Evolutionary conservation across 2,797 vertebrate genomes (phyloP).

Genomic region (Sorex maritimensis): DNA sequence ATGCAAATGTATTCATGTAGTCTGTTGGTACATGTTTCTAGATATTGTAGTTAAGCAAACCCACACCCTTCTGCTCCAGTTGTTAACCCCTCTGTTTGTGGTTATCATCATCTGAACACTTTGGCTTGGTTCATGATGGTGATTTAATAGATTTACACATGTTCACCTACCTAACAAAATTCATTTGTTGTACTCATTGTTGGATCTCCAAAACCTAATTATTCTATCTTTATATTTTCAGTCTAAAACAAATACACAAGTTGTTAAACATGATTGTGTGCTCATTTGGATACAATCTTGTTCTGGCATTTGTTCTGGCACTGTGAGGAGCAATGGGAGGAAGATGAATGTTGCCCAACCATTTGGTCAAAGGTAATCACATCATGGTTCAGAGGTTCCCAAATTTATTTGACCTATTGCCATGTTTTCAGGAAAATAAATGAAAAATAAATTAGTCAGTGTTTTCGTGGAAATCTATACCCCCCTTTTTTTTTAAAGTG

Average conservation of each 20-base stretch:
- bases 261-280: not conserved
- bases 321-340: not conserved
- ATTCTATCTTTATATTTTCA: constrained; percentile 47
- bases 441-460: too few species aligned
- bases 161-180: not conserved
- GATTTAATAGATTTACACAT: not conserved
- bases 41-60: not conserved
- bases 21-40: not conserved
- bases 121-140: not conserved
- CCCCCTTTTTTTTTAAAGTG: too few species aligned
- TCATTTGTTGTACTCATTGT: not conserved
- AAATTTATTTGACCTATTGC: too few species aligned
- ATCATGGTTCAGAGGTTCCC: too few species aligned
- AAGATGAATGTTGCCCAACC: not conserved
- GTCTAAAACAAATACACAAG: not conserved
- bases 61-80: not conserved
- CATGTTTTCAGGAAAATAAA: too few species aligned
- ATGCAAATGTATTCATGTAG: not conserved
- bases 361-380: too few species aligned
- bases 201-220: not conserved
- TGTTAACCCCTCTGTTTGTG: not conserved
- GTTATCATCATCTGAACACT: not conserved
- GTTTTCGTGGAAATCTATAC: too few species aligned
- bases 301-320: not conserved
- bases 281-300: not conserved